phyloP scores from a whole-genome alignment of 2,888 invertebrate genomes.

The Mamestra brassicae region DNA sequence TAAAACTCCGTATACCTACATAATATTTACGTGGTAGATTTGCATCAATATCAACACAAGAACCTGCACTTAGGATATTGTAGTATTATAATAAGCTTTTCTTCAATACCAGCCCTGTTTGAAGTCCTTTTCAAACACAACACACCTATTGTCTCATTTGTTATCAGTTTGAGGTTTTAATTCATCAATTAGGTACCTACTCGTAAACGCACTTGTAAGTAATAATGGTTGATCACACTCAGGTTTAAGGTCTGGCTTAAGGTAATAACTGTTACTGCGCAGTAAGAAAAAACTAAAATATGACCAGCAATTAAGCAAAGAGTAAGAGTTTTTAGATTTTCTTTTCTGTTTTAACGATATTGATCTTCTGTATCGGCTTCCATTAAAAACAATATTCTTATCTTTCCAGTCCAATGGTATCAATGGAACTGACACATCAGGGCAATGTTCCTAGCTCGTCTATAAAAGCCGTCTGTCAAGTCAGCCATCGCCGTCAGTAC shows the following conservation, averaged over 20 bases:
- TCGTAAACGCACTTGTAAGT: constrained; percentile 20
- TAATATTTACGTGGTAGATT: neutral
- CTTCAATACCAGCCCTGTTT: neutral
- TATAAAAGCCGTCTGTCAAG: too few relatives aligned
- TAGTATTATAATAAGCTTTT: neutral
- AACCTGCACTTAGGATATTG: neutral
- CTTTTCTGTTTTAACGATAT: neutral
- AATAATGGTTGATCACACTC: constrained; percentile 6
- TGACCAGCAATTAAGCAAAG: too few relatives aligned
- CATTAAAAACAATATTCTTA: neutral
- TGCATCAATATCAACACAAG: neutral
- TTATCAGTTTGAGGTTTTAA: constrained; percentile 29
- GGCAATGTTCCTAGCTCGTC: neutral
- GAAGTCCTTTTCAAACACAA: constrained; percentile 5
- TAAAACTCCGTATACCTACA: neutral
- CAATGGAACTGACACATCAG: neutral
- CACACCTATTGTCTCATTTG: constrained; percentile 5
- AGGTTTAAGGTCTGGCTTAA: neutral
- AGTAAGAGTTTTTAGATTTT: neutral
- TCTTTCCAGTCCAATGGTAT: neutral
- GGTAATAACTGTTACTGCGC: neutral
- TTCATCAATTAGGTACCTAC: constrained; percentile 7
- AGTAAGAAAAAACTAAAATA: neutral
- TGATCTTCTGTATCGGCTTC: neutral
- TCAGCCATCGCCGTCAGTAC: too few relatives aligned